These are phyloP conservation scores for Drosophila fungiperda DNA, from an alignment of 2,888 invertebrate species.

Conservation along the genomic window DNA sequence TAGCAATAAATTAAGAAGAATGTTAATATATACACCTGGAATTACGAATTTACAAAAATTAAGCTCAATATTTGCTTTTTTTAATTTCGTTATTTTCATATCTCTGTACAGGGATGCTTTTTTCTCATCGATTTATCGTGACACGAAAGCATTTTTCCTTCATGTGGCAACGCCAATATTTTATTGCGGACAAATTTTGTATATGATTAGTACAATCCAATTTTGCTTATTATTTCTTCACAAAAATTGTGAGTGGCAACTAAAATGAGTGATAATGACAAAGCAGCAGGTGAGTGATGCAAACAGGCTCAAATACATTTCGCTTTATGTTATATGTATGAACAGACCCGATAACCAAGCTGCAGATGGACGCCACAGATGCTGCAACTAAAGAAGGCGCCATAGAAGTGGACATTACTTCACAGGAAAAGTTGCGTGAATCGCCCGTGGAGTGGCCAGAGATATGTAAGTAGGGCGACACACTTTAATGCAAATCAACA, in stretches of 20 bases:
- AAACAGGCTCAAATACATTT: neutral
- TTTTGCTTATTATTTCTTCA: neutral
- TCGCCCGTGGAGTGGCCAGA: constrained; percentile 99
- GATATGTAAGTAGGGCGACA: constrained; percentile 89
- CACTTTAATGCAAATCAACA: neutral
- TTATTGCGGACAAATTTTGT: constrained; percentile 42
- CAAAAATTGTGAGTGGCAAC: neutral
- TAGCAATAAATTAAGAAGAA: neutral
- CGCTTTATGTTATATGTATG: constrained; percentile 5
- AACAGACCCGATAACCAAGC: constrained; percentile 43
- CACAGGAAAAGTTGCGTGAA: constrained; percentile 95
- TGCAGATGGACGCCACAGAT: constrained; percentile 35
- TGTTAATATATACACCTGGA: neutral
- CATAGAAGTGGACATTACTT: constrained; percentile 91
- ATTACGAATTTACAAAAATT: constrained; percentile 1
- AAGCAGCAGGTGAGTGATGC: neutral
- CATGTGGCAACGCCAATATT: constrained; percentile 18
- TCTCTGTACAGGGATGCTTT: neutral
- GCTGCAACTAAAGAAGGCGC: constrained; percentile 24
- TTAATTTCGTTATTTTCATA: constrained; percentile 12
- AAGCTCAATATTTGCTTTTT: constrained; percentile 7
- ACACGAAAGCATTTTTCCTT: neutral
- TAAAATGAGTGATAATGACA: constrained; percentile 31
- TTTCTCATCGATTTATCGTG: constrained; percentile 20
- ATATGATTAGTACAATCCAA: constrained; percentile 30